Conservation (phyloP, 53 echinoderm and acorn worm species). For the Henricia sp. region DNA sequence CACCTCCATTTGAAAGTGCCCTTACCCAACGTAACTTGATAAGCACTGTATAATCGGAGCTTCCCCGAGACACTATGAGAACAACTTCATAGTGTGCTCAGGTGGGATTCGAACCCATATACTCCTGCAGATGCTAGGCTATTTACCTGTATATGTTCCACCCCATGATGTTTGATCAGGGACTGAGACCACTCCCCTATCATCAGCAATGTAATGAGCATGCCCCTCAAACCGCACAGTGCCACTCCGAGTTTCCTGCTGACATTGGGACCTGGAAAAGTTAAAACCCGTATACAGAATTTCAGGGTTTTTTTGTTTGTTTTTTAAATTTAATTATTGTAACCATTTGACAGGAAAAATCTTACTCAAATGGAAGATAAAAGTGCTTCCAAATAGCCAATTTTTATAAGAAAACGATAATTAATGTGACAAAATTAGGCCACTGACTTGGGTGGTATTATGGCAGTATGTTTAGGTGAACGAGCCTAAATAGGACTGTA, state of each 20-base stretch:
- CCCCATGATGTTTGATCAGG: conserved; percentile 15
- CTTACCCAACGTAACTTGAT: too few species aligned
- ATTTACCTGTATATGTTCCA: conserved; percentile 51
- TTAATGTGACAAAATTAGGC: background rate
- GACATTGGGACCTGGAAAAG: background rate
- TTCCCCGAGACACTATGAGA: too few species aligned
- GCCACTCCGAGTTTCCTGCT: background rate
- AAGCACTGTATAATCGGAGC: too few species aligned
- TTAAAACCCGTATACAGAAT: background rate
- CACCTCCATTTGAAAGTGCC: too few species aligned
- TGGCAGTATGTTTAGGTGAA: too few species aligned
- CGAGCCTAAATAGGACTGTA: too few species aligned
- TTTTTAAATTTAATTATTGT: background rate
- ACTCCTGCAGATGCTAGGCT: too few species aligned
- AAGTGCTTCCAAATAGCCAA: too few species aligned
- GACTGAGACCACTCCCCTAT: conserved; percentile 26
- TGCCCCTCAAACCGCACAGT: conserved; percentile 29
- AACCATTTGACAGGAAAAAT: background rate
- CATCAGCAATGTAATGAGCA: conserved; percentile 54
- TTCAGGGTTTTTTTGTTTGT: background rate
- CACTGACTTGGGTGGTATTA: too few species aligned
- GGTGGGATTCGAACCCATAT: too few species aligned
- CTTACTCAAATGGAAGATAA: too few species aligned
- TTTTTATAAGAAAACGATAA: background rate
- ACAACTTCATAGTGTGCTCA: background rate